phyloP scores from a whole-genome alignment of 2,888 invertebrate genomes.

The Epicampocera succincta region DNA sequence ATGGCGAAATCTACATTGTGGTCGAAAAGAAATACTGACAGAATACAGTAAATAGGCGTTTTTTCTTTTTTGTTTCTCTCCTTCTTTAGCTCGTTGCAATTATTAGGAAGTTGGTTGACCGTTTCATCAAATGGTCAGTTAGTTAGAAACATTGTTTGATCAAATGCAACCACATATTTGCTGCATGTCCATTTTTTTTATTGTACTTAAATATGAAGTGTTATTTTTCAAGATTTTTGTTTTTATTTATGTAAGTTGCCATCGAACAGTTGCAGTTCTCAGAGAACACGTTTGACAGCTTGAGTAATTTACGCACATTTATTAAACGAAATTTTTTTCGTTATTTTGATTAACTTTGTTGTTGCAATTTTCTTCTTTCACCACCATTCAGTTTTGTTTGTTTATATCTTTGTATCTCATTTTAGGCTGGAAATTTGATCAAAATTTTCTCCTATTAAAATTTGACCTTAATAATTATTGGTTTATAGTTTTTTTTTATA shows the following conservation, averaged over 20 bases:
- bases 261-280: constrained; percentile 32
- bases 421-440: not conserved
- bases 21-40: constrained; percentile 6
- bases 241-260: constrained; percentile 29
- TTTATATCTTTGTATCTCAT: constrained; percentile 32
- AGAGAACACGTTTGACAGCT: constrained; percentile 68
- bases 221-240: constrained; percentile 32
- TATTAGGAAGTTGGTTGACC: constrained; percentile 58
- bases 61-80: not conserved
- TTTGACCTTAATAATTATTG: not conserved
- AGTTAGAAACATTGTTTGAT: constrained; percentile 3
- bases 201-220: constrained; percentile 23
- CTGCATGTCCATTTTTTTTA: constrained; percentile 13
- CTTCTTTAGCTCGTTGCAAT: constrained; percentile 40
- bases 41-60: constrained; percentile 51
- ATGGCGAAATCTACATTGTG: constrained; percentile 40
- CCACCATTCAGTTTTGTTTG: constrained; percentile 54
- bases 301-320: constrained; percentile 53
- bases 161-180: constrained; percentile 15
- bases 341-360: constrained; percentile 1
- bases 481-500: too few species aligned
- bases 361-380: constrained; percentile 23
- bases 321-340: constrained; percentile 29
- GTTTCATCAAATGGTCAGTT: constrained; percentile 36
- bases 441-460: not conserved